Percentiles rank a stretch among this genome's conserved stretches.
Evolutionary conservation across 1,140 invertebrate genomes (phyloP).

Genomic region (Bombus breviceps): DNA sequence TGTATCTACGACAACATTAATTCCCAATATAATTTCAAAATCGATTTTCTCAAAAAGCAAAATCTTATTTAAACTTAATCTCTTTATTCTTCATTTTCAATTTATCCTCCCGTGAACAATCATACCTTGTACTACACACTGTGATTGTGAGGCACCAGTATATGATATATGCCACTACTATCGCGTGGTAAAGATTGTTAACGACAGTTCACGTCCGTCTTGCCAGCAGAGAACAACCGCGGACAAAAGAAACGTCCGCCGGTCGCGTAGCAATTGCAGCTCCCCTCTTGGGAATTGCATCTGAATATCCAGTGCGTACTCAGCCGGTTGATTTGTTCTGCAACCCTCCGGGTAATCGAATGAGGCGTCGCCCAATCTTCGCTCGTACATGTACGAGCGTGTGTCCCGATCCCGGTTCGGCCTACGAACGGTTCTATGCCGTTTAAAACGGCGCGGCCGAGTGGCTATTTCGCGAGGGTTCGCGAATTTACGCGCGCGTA

Average conservation of each 20-base stretch:
- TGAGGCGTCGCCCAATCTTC: constrained; percentile 71
- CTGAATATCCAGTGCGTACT: constrained; percentile 68
- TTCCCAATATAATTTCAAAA: background rate
- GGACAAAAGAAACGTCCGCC: constrained; percentile 50
- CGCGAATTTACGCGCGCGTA: constrained; percentile 29
- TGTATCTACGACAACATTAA: too few relatives aligned
- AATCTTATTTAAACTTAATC: background rate
- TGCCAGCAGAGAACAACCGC: constrained; percentile 6
- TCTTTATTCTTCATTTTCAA: background rate
- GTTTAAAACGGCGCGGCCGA: constrained; percentile 59
- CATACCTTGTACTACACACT: too few relatives aligned
- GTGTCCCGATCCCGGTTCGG: background rate
- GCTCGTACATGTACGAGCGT: constrained; percentile 8
- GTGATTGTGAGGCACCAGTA: background rate
- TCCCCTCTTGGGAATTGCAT: constrained; percentile 71
- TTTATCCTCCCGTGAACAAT: background rate
- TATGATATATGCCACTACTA: background rate
- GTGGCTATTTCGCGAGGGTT: constrained; percentile 61
- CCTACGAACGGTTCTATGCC: constrained; percentile 16
- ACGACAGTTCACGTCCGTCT: background rate
- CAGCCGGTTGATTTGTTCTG: constrained; percentile 71
- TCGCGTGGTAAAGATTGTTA: background rate
- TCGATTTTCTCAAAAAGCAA: background rate
- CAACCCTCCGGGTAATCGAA: constrained; percentile 69
- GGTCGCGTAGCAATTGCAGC: constrained; percentile 37